Percentiles rank a stretch among this genome's conserved stretches.
These are phyloP conservation scores for Myotis myotis DNA, from an alignment of 2,797 vertebrate species.

Conservation along the genomic window DNA sequence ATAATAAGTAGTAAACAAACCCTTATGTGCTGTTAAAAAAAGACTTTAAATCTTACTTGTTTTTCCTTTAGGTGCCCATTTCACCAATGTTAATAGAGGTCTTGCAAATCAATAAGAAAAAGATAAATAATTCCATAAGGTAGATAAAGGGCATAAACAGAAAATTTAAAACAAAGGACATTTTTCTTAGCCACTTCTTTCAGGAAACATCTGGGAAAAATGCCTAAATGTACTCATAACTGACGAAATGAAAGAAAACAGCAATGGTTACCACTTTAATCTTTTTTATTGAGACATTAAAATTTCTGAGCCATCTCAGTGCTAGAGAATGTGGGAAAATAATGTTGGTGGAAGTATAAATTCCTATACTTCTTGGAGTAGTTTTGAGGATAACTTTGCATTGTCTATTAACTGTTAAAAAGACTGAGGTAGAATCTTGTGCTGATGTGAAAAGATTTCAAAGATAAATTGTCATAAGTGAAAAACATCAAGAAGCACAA, in stretches of 20 bases:
- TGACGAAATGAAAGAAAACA: conserved; percentile 29
- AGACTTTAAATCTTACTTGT: not conserved
- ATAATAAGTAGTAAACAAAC: not conserved
- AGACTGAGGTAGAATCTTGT: not conserved
- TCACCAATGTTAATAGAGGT: not conserved
- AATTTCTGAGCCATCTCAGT: conserved; percentile 9
- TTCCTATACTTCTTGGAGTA: not conserved
- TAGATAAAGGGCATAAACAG: not conserved
- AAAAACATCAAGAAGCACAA: not conserved
- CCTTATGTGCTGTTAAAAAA: not conserved
- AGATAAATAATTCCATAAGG: not conserved
- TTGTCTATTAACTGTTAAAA: conserved; percentile 8
- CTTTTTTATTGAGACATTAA: not conserved
- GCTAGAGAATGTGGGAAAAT: not conserved
- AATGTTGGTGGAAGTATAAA: not conserved
- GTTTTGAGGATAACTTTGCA: not conserved
- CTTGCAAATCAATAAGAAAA: not conserved
- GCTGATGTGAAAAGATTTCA: conserved; percentile 10
- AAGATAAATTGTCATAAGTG: not conserved
- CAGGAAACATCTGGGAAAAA: not conserved
- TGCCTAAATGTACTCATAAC: not conserved
- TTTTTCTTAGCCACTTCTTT: not conserved
- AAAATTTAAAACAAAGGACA: not conserved
- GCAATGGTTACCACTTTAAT: not conserved
- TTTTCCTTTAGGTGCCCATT: not conserved